Base-by-base conservation (phyloP, 1,140 invertebrate genomes). In the Andrena cerasifolii region DNA sequence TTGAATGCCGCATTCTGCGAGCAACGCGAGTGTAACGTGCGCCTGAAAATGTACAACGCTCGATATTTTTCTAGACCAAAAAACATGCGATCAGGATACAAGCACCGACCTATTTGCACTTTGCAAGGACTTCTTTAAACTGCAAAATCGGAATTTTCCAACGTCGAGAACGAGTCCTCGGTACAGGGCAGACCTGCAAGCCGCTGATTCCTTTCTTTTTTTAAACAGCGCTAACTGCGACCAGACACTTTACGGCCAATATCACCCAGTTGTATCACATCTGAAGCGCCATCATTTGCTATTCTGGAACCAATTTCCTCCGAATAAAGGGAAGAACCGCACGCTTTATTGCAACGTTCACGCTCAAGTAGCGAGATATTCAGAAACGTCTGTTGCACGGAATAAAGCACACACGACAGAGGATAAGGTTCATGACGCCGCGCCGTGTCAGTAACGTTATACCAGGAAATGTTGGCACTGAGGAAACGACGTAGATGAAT, bases 281-380 rank as follows among this genome's bases (percentile, higher is more conserved):
- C 24, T 43, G 16, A 18, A 28, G 33, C 51, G 18, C 24, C 31
- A 56, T 24, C 67, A 58, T 70, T 70, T 56, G 51, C 36, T 21
- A 56, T 58, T 58, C 12, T 33, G 58, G 26, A 58, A 58, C 67
- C 67, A 70, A 70, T 70, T 70, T 70, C 36, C 51, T 56, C 1
- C 33, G 18, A 12, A 58, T 70, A 58, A 70, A 70, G 36, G 53
- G 18, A 70, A 70, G 53, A 70, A 70, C 36, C 24, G 21, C 26
- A 16, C 36, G 51, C 26, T 43, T 56, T 70, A 70, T 56, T 70
- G 24, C 65, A n/a, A 54, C 65, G 65, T 36, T 31, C 26, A 3
- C 6, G 24, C 0, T 28, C 24, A 40, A 56, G 36, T 43, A 5
- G 24, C 26, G 45, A 51, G 67, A 56, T 21, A 58, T 70, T 70